Evolutionary conservation across 2,888 invertebrate species (phyloP), one percentile per base, ranked within the genome.

Genomic region (Ichneumoninae sp.): DNA sequence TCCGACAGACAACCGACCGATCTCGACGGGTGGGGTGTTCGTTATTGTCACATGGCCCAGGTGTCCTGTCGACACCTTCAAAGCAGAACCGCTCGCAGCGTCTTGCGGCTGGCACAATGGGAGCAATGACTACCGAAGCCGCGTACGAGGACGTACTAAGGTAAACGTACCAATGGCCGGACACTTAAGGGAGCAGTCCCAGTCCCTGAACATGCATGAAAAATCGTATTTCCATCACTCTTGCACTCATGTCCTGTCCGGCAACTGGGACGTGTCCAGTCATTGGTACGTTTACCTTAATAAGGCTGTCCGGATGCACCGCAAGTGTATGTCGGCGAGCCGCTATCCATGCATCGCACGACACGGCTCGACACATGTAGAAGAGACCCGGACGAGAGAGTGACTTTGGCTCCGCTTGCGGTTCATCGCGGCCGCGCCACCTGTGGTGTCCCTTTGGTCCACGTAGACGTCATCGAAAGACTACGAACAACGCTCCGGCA

Each of bases 41-140:
- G 86, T 89, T 89, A 91, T 92, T 87, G 90, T 87, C 83, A 30
- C 68, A 86, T 78, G 85, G 60, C 91, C 83, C 92, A 92, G 92
- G 92, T 92, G 92, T 91, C 90, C 90, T 89, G 91, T 90, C 92
- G 91, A 88, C 91, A 90, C 91, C 90, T 91, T 87, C 90, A 90
- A 90, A 90, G 84, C 88, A 88, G 88, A 80, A 83, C 88, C 88
- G 86, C 83, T 82, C 81, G 77, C 52, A 74, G 79, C 83, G 77
- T 74, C 66, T 75, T 71, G 62, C 80, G 71, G 60, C 69, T 65
- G 74, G 77, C 80, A 80, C 83, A 80, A 84, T 80, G 74, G 72
- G 69, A 65, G 60, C 69, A 80, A 80, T 77, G 77, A 84, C 83
- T 84, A 77, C 80, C 62, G 60, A 69, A 66, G 76, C 71, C 57